Evolutionary conservation across 2,113 vertebrate genomes (phyloP).

Genomic region (Smithornis capensis): DNA sequence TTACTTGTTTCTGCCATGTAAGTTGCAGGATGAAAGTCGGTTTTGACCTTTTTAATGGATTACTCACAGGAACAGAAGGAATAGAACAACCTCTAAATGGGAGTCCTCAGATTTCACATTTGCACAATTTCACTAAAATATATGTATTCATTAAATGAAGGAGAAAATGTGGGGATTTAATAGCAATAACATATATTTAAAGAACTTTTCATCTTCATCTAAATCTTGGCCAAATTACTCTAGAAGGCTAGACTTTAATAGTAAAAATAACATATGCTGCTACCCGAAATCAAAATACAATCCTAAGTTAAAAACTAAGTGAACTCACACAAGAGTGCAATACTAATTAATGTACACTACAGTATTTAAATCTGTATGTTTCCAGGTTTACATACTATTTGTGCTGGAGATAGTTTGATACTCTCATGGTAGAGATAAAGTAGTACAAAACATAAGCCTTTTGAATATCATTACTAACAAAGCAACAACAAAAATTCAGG

Average conservation of each 20-base stretch:
- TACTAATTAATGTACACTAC: not conserved
- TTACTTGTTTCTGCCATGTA: not conserved
- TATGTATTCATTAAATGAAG: constrained; percentile 11
- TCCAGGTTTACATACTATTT: not conserved
- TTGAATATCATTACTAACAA: not conserved
- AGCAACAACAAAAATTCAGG: not conserved
- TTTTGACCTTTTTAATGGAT: not conserved
- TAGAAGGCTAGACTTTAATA: not conserved
- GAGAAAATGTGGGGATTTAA: not conserved
- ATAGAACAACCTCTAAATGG: not conserved
- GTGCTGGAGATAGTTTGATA: not conserved
- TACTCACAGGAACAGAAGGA: not conserved
- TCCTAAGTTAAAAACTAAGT: not conserved
- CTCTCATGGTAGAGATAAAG: not conserved
- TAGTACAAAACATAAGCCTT: not conserved
- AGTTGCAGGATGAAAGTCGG: not conserved
- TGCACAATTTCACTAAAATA: not conserved
- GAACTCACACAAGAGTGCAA: not conserved
- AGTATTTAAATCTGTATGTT: not conserved
- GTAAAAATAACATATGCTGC: not conserved
- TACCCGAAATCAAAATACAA: not conserved
- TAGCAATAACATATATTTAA: not conserved
- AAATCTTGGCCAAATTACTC: constrained; percentile 19
- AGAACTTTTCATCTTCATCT: not conserved
- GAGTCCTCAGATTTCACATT: not conserved